Percentiles rank a stretch among this genome's conserved stretches.
Conservation (phyloP, 1,140 invertebrate species). For the Drosophila persimilis region DNA sequence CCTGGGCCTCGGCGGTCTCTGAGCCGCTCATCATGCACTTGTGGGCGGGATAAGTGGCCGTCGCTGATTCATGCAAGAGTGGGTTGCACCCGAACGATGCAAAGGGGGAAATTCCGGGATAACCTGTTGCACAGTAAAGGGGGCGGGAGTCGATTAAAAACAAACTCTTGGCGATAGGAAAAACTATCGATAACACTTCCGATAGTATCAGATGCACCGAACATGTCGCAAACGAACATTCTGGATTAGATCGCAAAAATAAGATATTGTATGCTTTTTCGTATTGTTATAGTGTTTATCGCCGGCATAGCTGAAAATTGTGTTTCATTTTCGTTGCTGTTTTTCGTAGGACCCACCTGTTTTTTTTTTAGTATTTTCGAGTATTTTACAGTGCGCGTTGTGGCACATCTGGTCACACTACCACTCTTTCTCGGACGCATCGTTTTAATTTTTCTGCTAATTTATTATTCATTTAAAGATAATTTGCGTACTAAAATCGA, state of each 20-base stretch:
- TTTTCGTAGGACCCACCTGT: too few relatives aligned
- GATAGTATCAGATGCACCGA: too few relatives aligned
- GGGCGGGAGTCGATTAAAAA: background rate
- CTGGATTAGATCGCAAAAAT: too few relatives aligned
- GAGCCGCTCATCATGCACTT: slow-evolving; percentile 32
- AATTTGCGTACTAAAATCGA: slow-evolving; percentile 12
- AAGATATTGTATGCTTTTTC: too few relatives aligned
- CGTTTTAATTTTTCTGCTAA: slow-evolving; percentile 18
- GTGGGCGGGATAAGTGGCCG: background rate
- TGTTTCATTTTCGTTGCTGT: too few relatives aligned
- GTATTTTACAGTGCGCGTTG: too few relatives aligned
- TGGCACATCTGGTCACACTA: slow-evolving; percentile 7
- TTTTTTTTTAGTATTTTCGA: too few relatives aligned
- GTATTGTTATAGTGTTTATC: too few relatives aligned
- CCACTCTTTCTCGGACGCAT: slow-evolving; percentile 13
- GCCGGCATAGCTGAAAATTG: too few relatives aligned
- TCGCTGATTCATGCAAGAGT: slow-evolving; percentile 37
- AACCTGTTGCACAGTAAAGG: slow-evolving; percentile 29
- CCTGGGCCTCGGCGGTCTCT: slow-evolving; percentile 25
- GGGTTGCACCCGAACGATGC: background rate
- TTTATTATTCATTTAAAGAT: slow-evolving; percentile 29
- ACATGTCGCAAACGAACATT: too few relatives aligned
- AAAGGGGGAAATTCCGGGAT: slow-evolving; percentile 6
- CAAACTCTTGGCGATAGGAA: background rate
- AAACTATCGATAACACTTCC: too few relatives aligned